A percentile compares a stretch with the other conserved stretches of the same genome.
phyloP scores from a whole-genome alignment of 2,113 vertebrate genomes.

The Stegostoma tigrinum region DNA sequence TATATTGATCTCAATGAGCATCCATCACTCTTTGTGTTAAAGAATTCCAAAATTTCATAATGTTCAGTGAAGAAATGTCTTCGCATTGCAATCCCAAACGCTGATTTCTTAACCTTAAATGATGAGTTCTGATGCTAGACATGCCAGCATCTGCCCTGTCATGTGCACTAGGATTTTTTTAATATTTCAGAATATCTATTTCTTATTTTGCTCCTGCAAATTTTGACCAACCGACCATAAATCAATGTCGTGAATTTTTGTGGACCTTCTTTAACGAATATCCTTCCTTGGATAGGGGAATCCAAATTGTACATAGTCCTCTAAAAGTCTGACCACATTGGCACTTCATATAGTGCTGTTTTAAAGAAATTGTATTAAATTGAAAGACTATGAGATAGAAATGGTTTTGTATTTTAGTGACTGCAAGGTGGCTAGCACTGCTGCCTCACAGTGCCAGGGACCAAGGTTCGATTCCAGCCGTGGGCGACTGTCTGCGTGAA shows the following conservation, averaged over 20 bases:
- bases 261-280: neutral
- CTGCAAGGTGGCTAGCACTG: no score
- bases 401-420: neutral
- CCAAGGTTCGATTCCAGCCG: no score
- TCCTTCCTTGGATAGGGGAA: neutral
- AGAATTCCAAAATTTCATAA: neutral
- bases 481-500: no score
- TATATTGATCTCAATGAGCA: neutral
- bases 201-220: neutral
- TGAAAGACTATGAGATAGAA: neutral
- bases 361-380: neutral
- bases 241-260: neutral
- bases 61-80: neutral
- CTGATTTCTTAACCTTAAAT: neutral
- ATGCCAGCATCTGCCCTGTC: neutral
- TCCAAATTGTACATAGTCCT: neutral
- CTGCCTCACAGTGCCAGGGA: no score
- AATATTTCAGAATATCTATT: neutral
- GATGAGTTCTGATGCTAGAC: neutral
- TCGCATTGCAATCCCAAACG: neutral
- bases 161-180: neutral
- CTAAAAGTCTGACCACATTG: neutral
- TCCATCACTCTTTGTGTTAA: neutral
- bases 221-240: neutral
- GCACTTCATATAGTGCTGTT: neutral